Base-by-base conservation (phyloP, 2,888 invertebrate genomes). In the Saturnia pavonia region DNA sequence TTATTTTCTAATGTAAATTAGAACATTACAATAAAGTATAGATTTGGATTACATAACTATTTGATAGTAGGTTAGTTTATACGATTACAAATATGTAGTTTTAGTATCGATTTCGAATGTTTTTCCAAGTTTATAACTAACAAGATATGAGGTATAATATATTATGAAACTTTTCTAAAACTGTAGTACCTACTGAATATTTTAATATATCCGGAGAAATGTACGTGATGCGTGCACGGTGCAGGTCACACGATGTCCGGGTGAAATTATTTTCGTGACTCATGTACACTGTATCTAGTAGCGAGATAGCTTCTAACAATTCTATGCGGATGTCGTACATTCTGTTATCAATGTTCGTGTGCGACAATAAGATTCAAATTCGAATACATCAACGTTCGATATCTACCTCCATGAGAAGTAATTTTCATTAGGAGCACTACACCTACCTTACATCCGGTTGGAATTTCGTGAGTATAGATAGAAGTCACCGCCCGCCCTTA, bases 401-500 rank as follows among this genome's bases (percentile, higher is more conserved):
- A 73, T 72, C 66, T 71, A 65, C 54, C 12, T 71, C 63, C 74
- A 74, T 77, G 76, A 77, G 69, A 74, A 74, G 73, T 73, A 70
- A 72, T 78, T 75, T 78, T 78, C 77, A 81, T 79, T 82, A 74
- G 72, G 77, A 76, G 75, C 75, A 77, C 78, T 73, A n/a, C n/a
- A n/a, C n/a, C n/a, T n/a, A 76, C 74, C 77, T 76, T 73, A 82
- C 81, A 86, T 86, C 86, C 86, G 85, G 85, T 85, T 82, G 77
- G 74, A 78, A 81, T 78, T 85, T 78, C 75, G 76, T 82, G 74
- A 80, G 75, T 74, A 75, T 73, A 74, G 77, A 78, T 78, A 80
- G 76, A 81, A 80, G 85, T 86, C 82, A 83, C 81, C 82, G 82
- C 77, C 78, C 78, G 80, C 80, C 84, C 81, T 86, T 87, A 86